Evolutionary conservation across 2,113 vertebrate species (phyloP).

Genomic region (Onychorhynchus coronatus): DNA sequence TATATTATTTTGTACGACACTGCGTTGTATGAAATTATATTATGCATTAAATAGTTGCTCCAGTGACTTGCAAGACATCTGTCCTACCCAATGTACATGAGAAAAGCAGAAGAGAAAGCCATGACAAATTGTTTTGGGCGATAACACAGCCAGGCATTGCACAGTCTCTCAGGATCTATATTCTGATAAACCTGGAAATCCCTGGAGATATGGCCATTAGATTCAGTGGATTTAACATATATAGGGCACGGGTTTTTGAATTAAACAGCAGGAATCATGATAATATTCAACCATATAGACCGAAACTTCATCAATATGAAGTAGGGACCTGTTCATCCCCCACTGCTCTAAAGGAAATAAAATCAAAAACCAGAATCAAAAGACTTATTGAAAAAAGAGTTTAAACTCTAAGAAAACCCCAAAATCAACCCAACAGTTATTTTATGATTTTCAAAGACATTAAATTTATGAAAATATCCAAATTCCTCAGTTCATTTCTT

Average conservation of each 20-base stretch:
- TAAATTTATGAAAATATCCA: neutral
- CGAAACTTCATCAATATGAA: neutral
- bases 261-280: neutral
- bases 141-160: neutral
- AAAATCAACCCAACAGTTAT: neutral
- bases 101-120: neutral
- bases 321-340: neutral
- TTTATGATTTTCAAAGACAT: neutral
- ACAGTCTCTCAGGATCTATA: neutral
- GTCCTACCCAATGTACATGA: neutral
- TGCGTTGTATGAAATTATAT: neutral
- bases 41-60: too few species aligned
- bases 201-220: neutral
- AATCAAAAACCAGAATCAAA: neutral
- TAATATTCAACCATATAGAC: neutral
- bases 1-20: neutral
- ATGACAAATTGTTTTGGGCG: neutral
- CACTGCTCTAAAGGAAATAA: neutral
- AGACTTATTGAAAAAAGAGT: neutral
- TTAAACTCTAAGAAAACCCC: accelerated
- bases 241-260: neutral
- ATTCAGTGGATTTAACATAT: neutral
- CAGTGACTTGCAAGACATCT: neutral
- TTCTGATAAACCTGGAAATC: neutral
- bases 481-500: neutral